A percentile compares a stretch with the other conserved stretches of the same genome.
Evolutionary conservation across 2,797 vertebrate species (phyloP).

Genomic region (Gymnoscopelus microlampas): DNA sequence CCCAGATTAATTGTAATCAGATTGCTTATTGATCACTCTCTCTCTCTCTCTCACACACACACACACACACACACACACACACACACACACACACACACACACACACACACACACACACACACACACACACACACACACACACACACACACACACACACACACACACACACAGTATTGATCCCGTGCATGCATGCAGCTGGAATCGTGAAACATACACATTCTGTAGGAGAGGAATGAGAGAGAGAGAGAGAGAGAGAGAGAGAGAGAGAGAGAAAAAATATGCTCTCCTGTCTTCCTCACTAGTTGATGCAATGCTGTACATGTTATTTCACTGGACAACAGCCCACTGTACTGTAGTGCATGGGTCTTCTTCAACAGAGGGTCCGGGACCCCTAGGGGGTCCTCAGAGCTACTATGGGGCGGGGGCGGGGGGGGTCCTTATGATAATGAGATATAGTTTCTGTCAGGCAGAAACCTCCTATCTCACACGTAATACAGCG

Average conservation of each 20-base stretch:
- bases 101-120: slow-evolving; percentile 3
- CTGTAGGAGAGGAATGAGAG: not conserved
- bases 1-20: slow-evolving; percentile 68
- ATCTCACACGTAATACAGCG: no score
- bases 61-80: slow-evolving; percentile 1
- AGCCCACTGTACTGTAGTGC: no score
- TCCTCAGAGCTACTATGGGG: no score
- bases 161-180: slow-evolving; percentile 53
- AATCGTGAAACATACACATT: slow-evolving; percentile 35
- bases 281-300: no score
- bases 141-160: slow-evolving; percentile 6
- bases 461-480: no score
- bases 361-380: no score
- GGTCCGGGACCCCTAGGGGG: no score
- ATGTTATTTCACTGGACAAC: not conserved
- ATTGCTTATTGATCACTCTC: slow-evolving; percentile 66
- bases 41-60: no score
- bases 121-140: not conserved
- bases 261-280: not conserved
- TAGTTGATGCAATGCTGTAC: no score
- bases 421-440: no score
- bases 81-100: slow-evolving; percentile 5
- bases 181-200: slow-evolving; percentile 6
- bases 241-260: not conserved
- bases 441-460: no score